Base-by-base conservation (phyloP, 2,888 invertebrate species). In the Sesamia inferens region DNA sequence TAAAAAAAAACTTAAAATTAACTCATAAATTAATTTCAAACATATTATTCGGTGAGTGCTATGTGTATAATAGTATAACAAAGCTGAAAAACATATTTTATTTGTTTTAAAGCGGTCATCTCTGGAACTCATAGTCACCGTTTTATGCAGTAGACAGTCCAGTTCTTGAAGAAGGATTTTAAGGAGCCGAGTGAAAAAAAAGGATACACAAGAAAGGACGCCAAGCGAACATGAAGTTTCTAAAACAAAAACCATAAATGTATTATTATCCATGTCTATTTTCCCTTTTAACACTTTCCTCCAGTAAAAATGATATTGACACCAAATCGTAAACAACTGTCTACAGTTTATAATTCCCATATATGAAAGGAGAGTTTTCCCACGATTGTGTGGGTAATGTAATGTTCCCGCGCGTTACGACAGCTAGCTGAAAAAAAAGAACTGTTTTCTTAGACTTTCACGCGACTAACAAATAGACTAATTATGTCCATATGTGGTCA, bases 321-420 rank as follows among this genome's bases (percentile, higher is more conserved):
- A 19, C 13, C 11, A 31, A 31, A 22, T 61, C 16, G 54, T 62
- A 63, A 54, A 47, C 61, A 63, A 54, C 24, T 31, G 47, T 14
- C 16, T n/a, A 48, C 11, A 61, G 13, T 65, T 48, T 31, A 11
- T 4, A 48, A 55, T 78, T 82, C 82, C 57, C 82, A 77, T 44
- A 77, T 44, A 48, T 47, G 39, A 76, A 54, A 22, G 13, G 83
- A 78, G 71, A 79, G 79, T 78, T 68, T 79, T 79, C 78, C 48
- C 79, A 79, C 55, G 13, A 82, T 78, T 78, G 78, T 78, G 55
- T 19, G 14, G 5, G 11, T 47, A n/a, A 19, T 39, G 44, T 24
- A 5, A 61, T 48, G 22, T 31, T 14, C 19, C 42, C 31, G 44
- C 16, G 13, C 31, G 48, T 16, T 51, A 10, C 4, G 8, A 24